Base-by-base conservation (phyloP, 1,140 invertebrate species). In the Apis florea region DNA sequence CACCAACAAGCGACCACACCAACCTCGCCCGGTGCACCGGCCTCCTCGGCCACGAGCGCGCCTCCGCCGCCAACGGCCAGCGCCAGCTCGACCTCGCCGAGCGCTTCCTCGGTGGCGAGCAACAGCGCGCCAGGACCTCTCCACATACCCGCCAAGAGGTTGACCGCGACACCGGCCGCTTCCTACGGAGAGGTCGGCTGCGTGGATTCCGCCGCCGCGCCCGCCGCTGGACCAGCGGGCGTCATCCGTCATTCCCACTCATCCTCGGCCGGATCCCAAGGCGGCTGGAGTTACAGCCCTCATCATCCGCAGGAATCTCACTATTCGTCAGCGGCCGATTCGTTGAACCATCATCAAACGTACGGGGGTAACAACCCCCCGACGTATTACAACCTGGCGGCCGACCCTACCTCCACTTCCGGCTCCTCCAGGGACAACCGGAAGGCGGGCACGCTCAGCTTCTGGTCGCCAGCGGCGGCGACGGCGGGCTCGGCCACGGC, bases 91-190 rank as follows among this genome's bases (percentile, higher is more conserved):
- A 96, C 96, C 70, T 96, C 96, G 81, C 96, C 96, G 40, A 93
- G 93, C 88, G 95, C 95, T 81, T 96, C 96, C 21, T 96, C 96
- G 74, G 95, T 95, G 6, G 94, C 95, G 73, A 94, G 94, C 91
- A 95, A 95, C 92, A 95, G 95, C 84, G 88, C 94, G 86, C 93
- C 95, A 61, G 95, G 95, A 19, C 96, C 97, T 9, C 94, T 97
- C 2, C 97, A 97, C 93, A 97, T 98, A 93, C 97, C 97, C 40
- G 97, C 97, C 85, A 97, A 97, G 91, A 94, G 97, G 83, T 92
- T 96, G 82, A 94, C 95, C 17, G 94, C 95, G 40, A 92, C 92
- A 0, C 92, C 92, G 11, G 89, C 85, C 12, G 87, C 74, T 21
- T 92, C 89, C 51, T 96, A 96, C 92, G 95, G 94, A 47, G 95